Conservation (phyloP, 2,888 invertebrate genomes). For the Chalcosyrphus nemorum region DNA sequence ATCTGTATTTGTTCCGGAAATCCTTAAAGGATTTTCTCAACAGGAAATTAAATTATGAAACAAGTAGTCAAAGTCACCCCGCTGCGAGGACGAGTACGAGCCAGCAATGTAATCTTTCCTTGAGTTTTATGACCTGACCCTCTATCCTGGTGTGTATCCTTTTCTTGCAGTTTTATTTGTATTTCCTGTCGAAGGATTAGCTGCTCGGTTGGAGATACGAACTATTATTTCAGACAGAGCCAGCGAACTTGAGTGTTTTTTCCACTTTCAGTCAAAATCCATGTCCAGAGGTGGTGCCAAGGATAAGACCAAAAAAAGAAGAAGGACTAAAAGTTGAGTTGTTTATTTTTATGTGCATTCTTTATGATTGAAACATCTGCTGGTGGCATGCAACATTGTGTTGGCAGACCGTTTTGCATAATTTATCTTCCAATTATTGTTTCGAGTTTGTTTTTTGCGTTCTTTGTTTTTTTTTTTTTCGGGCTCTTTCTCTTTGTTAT, state of each 20-base stretch:
- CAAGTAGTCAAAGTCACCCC: too few relatives aligned
- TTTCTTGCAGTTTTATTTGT: conserved; percentile 39
- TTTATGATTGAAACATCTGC: conserved; percentile 48
- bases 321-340: neutral
- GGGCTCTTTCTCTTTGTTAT: too few relatives aligned
- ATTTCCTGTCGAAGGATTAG: conserved; percentile 48
- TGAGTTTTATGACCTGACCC: neutral
- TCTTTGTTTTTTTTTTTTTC: neutral
- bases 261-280: conserved; percentile 26
- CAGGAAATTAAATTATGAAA: conserved; percentile 61
- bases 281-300: conserved; percentile 2
- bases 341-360: conserved; percentile 15
- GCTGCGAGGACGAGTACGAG: too few relatives aligned
- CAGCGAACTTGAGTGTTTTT: conserved; percentile 31
- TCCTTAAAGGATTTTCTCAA: conserved; percentile 43
- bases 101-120: neutral
- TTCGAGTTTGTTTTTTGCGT: neutral
- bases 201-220: conserved; percentile 4
- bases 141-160: neutral
- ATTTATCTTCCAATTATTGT: conserved; percentile 35
- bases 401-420: conserved; percentile 31
- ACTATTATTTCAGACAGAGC: neutral
- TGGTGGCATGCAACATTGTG: conserved; percentile 39
- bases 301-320: conserved; percentile 8
- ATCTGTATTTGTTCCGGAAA: conserved; percentile 41